Evolutionary conservation across 2,797 vertebrate genomes (phyloP), one percentile per base, ranked within the genome.

Genomic region (Podarcis lilfordi): DNA sequence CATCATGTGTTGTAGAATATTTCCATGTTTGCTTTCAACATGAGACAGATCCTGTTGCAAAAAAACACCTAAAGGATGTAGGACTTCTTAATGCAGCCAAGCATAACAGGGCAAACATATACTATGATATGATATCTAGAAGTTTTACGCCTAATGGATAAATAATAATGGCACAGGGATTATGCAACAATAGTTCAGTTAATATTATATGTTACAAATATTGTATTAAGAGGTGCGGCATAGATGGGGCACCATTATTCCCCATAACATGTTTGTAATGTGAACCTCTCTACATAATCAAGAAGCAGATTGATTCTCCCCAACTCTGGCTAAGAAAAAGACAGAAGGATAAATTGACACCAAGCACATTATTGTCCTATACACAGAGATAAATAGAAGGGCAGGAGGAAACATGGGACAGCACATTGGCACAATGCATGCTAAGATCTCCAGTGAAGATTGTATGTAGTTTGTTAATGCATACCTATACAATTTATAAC

Each of bases 91-190:
- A n/a, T 45, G 10, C 32, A 23, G 61, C 77, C 2, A 0, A 35
- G 25, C 5, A 6, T 3, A 43, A 82, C 80, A 91, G 80, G 84
- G 83, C 90, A 94, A 96, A 94, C 89, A 93, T 84, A 74, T 1
- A 79, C 84, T 76, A 17, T 0, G 37, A 93, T 86, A 92, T 84
- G 55, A 66, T 90, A 75, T 8, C 3, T 8, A 94, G 89, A 93
- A 86, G 93, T 6, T 55, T 83, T 1, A 78, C 3, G 35, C 81
- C 89, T 92, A 91, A 94, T 92, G 88, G 89, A 88, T 85, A 82
- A 89, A 89, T 37, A 43, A 87, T 91, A 93, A 87, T 2, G 0
- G 66, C 43, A 61, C 1, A 35, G 68, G 15, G 0, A 0, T 86
- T 87, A 43, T 0, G 2, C 40, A 23, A 10, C 83, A 80, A 88